Evolutionary conservation across 2,888 invertebrate genomes (phyloP), one percentile per base, ranked within the genome.

Genomic region (Agapostemon virescens): DNA sequence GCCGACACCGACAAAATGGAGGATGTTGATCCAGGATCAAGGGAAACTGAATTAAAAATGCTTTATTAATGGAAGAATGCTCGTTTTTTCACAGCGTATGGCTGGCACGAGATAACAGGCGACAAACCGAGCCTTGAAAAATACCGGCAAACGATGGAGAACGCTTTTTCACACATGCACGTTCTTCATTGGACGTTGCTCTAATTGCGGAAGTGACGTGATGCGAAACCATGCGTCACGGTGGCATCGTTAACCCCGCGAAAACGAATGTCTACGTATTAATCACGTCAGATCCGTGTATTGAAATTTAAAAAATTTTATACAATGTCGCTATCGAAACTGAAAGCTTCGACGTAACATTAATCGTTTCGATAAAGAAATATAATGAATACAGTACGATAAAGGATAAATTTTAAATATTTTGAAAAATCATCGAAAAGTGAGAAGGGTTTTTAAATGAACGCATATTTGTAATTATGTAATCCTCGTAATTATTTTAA

Each of bases 71-170:
- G 7, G 17, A n/a, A 45, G 42, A 33, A 52, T 63, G 40, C 38
- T 66, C 36, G 55, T 40, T 73, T 2, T 55, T 42, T 52, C 61
- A 26, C 58, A 26, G 20, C 42, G 71, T 40, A 20, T 17, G 7
- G 1, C 71, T 20, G 23, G 40, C n/a, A 40, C 26, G 49, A 33
- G 58, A 69, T 67, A 69, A 69, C 49, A 15, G 55, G 5, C 52
- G 61, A 79, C 61, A 45, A 66, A 40, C 67, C 7, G 17, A 80
- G 42, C 73, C 80, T 79, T 80, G 80, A 23, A 36, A 30, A 73
- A 36, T 42, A 33, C 30, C 40, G 23, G 64, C 49, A 49, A 80
- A 80, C 17, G 55, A 49, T 61, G n/a, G 73, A 45, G 7, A 58
- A 49, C 40, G 58, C 36, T 79, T 79, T 73, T 79, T 70, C 73